A percentile compares a stretch with the other conserved stretches of the same genome.
Evolutionary conservation across 23 tunicate species (phyloP).

Genomic region (Halocynthia roretzi): DNA sequence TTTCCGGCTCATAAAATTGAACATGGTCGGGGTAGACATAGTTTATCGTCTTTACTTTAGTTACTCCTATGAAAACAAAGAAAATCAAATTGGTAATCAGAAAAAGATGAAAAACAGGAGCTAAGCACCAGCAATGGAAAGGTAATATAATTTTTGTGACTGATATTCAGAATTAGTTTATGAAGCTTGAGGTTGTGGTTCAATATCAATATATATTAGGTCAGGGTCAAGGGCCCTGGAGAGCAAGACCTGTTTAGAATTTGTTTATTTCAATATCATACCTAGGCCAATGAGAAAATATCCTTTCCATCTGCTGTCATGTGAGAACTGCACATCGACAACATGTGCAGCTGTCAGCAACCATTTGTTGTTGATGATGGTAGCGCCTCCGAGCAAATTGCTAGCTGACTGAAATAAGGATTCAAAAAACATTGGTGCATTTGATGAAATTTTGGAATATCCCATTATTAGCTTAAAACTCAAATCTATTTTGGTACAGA

Average conservation of each 20-base stretch:
- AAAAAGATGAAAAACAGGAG: too few species aligned
- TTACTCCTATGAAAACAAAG: too few species aligned
- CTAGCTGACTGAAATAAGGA: neutral
- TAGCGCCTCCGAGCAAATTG: neutral
- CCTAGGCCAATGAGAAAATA: neutral
- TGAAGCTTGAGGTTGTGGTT: too few species aligned
- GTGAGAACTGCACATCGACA: neutral
- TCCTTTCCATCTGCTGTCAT: neutral
- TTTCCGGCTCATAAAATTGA: constrained; percentile 5
- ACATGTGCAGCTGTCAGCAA: constrained; percentile 1
- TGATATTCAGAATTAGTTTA: too few species aligned
- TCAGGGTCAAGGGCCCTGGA: too few species aligned
- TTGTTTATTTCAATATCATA: neutral
- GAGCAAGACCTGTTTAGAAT: too few species aligned
- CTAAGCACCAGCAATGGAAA: too few species aligned
- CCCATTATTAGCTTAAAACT: neutral
- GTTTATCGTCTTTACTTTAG: too few species aligned
- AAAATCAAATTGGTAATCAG: too few species aligned
- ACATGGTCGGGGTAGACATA: neutral
- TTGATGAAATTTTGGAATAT: neutral
- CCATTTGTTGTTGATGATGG: constrained; percentile 4
- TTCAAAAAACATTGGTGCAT: too few species aligned
- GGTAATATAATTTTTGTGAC: too few species aligned
- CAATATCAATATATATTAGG: too few species aligned
- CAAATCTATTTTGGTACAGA: neutral